Base-by-base conservation (phyloP, 1,140 invertebrate species). In the Phortica variegata region DNA sequence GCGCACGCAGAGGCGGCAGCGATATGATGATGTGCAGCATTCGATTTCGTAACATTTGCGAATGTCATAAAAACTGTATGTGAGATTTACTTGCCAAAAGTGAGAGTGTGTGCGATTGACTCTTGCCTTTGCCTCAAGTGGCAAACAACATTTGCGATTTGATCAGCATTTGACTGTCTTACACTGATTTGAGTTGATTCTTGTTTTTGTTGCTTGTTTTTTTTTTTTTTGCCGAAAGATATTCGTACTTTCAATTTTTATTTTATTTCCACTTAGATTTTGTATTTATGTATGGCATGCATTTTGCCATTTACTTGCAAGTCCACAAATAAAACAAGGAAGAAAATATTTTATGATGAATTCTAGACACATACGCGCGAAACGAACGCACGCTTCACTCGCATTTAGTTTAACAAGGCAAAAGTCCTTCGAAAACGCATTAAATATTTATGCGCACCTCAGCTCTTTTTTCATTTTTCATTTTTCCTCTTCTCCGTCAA, bases 11-110 rank as follows among this genome's bases (percentile, higher is more conserved):
- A n/a, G n/a, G n/a, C n/a, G n/a, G n/a, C n/a, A n/a, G n/a, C n/a
- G n/a, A n/a, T n/a, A n/a, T 10, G 4, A 15, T n/a, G 5, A 62
- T 62, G 58, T 63, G 56, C 56, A 60, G 21, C 47, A 47, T 49
- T 48, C 55, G 40, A 52, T 63, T 65, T 66, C 60, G 63, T 60
- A 68, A 54, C 63, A 68, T 68, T 68, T 68, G 65, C 60, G 65
- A 68, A 65, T 68, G 63, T 68, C 63, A 68, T 68, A 68, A 68
- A 68, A 68, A 69, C 69, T 68, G 63, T 68, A 68, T 69, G 60
- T 53, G n/a, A n/a, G n/a, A n/a, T n/a, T n/a, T n/a, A n/a, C n/a
- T n/a, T n/a, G n/a, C n/a, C n/a, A n/a, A n/a, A n/a, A n/a, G n/a
- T n/a, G n/a, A n/a, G n/a, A n/a, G n/a, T n/a, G n/a, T n/a, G n/a